Percentiles rank a stretch among this genome's conserved stretches.
These are phyloP conservation scores for Etheostoma nigrum DNA, from an alignment of 2,797 vertebrate species.

Conservation along the genomic window DNA sequence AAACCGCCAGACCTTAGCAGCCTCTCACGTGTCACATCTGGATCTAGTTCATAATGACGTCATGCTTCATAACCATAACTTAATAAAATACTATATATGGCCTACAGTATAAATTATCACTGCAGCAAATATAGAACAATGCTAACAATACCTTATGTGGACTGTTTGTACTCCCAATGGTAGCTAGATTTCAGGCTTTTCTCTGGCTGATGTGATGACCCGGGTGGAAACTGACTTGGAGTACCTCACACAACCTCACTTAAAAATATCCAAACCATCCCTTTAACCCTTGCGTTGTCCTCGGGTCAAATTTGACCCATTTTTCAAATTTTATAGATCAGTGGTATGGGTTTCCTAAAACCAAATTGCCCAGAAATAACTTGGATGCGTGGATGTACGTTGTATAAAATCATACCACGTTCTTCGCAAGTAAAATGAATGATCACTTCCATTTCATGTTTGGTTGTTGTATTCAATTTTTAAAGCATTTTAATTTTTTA, in stretches of 20 bases:
- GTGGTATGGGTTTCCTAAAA: too few relatives aligned
- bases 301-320: too few relatives aligned
- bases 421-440: too few relatives aligned
- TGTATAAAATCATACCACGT: too few relatives aligned
- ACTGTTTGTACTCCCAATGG: neutral
- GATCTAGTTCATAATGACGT: conserved; percentile 19
- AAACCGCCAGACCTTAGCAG: conserved; percentile 8
- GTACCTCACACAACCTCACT: neutral
- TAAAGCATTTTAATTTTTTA: too few relatives aligned
- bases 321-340: too few relatives aligned
- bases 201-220: neutral
- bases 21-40: conserved; percentile 37
- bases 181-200: neutral
- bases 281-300: too few relatives aligned
- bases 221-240: neutral
- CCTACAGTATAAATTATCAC: neutral
- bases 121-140: conserved; percentile 16
- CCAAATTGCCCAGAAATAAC: too few relatives aligned
- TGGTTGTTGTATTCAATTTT: too few relatives aligned
- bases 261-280: too few relatives aligned
- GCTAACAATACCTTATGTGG: conserved; percentile 19
- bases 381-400: too few relatives aligned
- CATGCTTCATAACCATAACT: neutral
- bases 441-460: too few relatives aligned
- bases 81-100: conserved; percentile 28